Percentiles rank a stretch among this genome's conserved stretches.
These are phyloP conservation scores for Chloroceryle aenea DNA, from an alignment of 2,113 vertebrate genomes.

Conservation along the genomic window DNA sequence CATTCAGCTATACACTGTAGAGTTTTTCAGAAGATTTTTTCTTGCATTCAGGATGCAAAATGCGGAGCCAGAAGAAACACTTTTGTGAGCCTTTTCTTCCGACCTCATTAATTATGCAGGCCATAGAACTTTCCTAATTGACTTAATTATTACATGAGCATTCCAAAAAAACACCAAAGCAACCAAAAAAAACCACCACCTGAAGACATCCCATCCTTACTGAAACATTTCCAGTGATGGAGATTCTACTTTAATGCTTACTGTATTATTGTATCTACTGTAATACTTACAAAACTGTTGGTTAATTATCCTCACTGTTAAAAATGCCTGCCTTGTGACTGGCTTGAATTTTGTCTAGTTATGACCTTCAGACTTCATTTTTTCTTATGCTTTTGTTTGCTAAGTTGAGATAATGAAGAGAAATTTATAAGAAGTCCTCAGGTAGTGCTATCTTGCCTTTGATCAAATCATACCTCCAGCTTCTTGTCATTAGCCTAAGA, in stretches of 20 bases:
- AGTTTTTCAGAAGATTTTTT: not conserved
- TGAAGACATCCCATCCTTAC: not conserved
- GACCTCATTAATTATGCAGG: not conserved
- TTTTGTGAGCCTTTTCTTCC: not conserved
- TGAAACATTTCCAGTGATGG: not conserved
- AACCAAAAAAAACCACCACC: not conserved
- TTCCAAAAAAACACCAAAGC: not conserved
- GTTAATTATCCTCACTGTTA: not conserved
- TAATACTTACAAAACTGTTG: not conserved
- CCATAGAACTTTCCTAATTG: not conserved
- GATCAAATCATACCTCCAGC: not conserved
- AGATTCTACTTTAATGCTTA: not conserved
- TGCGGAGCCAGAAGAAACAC: not conserved
- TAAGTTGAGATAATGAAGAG: not conserved
- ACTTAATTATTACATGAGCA: not conserved
- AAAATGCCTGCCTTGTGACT: not conserved
- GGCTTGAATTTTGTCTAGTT: not conserved
- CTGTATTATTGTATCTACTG: no score
- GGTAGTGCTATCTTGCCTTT: not conserved
- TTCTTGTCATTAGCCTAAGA: not conserved
- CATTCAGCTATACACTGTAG: not conserved
- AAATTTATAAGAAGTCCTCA: not conserved
- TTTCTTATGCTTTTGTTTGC: conserved; percentile 12
- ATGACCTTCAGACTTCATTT: not conserved
- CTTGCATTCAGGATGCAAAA: not conserved